Percentiles rank a stretch among this genome's conserved stretches.
These are phyloP conservation scores for Frankliniella fusca DNA, from an alignment of 2,888 invertebrate genomes.

Conservation along the genomic window DNA sequence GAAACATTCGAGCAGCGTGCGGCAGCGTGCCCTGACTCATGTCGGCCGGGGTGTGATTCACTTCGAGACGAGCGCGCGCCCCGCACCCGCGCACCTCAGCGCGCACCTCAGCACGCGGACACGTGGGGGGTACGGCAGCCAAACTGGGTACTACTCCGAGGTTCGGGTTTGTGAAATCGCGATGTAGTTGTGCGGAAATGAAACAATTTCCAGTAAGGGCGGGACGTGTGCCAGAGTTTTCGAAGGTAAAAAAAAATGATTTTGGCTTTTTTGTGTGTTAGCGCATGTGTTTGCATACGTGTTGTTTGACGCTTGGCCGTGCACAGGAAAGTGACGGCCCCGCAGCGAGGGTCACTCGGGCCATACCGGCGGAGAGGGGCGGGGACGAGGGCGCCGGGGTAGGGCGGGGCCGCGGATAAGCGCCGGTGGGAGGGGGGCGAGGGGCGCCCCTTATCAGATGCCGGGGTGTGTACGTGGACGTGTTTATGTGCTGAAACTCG, in stretches of 20 bases:
- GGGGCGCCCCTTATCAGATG: slow-evolving; percentile 17
- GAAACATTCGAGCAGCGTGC: no score
- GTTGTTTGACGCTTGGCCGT: neutral
- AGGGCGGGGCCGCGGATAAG: neutral
- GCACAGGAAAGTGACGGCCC: neutral
- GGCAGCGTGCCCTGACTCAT: neutral
- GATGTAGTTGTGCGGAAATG: no score
- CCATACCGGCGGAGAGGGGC: neutral
- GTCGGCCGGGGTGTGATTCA: neutral
- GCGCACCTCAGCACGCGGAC: no score
- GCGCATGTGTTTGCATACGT: neutral
- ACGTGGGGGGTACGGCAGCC: no score
- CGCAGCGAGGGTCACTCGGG: neutral
- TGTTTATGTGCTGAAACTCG: slow-evolving; percentile 26
- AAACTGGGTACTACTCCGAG: no score
- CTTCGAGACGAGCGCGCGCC: neutral
- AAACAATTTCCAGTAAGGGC: neutral
- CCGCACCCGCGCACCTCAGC: no score
- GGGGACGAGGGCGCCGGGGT: neutral
- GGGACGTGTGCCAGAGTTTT: neutral
- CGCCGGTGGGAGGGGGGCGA: neutral
- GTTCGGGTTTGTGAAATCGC: no score
- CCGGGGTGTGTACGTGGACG: slow-evolving; percentile 23
- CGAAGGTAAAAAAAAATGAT: neutral
- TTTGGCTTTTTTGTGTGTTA: no score